Conservation (phyloP, 2,113 vertebrate genomes). For the Vombatus ursinus region DNA sequence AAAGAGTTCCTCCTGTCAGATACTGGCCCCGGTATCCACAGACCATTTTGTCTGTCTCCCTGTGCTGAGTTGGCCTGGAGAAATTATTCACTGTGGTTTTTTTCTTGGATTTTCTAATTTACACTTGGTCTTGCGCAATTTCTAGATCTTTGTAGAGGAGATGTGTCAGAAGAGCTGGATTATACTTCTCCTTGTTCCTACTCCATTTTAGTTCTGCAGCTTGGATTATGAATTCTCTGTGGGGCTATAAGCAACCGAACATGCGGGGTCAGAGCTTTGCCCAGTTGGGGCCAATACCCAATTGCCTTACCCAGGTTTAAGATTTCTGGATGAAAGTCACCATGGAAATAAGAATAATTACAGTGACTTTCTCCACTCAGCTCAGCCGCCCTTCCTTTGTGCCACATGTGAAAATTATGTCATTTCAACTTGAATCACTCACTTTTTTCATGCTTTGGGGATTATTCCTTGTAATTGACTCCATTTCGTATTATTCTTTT, state of each 20-base stretch:
- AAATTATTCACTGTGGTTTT: background rate
- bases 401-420: background rate
- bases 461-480: background rate
- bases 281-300: background rate
- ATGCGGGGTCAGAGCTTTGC: background rate
- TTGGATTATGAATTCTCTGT: background rate
- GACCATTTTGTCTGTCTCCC: background rate
- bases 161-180: rapidly evolving
- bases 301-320: background rate
- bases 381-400: background rate
- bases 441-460: background rate
- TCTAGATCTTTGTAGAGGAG: background rate
- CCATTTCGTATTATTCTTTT: background rate
- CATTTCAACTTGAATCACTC: background rate
- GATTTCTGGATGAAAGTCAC: background rate
- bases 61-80: background rate
- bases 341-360: background rate
- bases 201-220: background rate
- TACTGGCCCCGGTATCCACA: background rate
- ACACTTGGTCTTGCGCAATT: background rate
- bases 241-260: background rate
- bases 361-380: background rate
- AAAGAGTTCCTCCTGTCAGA: background rate
- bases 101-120: background rate
- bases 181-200: background rate